These are phyloP conservation scores for Mesembrinibis cayennensis DNA, from an alignment of 2,113 vertebrate species.

Conservation along the genomic window DNA sequence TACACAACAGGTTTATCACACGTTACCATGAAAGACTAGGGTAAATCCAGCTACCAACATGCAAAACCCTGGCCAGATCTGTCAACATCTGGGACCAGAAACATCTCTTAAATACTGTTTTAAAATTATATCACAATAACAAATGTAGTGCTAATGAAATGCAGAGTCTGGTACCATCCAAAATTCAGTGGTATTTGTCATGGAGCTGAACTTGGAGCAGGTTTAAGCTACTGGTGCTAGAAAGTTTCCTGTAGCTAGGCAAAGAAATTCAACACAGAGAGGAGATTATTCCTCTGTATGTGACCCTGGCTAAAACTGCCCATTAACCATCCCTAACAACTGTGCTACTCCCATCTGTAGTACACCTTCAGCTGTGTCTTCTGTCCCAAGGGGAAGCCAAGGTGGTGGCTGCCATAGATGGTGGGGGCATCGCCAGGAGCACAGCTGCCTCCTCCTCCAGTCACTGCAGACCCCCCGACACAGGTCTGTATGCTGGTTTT, in stretches of 20 bases:
- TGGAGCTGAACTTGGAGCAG: not conserved
- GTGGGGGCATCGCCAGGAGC: not conserved
- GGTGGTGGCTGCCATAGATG: not conserved
- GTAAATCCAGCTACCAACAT: not conserved
- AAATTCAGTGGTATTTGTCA: not conserved
- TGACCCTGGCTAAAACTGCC: not conserved
- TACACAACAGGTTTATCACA: not conserved
- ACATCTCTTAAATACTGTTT: not conserved
- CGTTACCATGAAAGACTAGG: not conserved
- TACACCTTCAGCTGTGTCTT: not conserved
- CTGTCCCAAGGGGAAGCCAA: not conserved
- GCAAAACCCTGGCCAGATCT: not conserved
- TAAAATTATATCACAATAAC: not conserved
- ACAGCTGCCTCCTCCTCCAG: not conserved
- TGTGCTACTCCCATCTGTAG: not conserved
- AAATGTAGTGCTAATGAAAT: conserved; percentile 21
- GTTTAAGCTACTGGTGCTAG: not conserved
- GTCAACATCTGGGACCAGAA: not conserved
- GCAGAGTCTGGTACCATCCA: not conserved
- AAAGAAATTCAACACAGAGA: not conserved
- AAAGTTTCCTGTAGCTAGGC: not conserved
- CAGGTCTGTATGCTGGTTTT: not conserved
- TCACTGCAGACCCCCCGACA: not conserved
- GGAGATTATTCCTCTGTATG: not conserved
- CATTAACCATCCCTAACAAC: not conserved